These are phyloP conservation scores for Drosophila cardini DNA, from an alignment of 1,140 invertebrate species.

Conservation along the genomic window DNA sequence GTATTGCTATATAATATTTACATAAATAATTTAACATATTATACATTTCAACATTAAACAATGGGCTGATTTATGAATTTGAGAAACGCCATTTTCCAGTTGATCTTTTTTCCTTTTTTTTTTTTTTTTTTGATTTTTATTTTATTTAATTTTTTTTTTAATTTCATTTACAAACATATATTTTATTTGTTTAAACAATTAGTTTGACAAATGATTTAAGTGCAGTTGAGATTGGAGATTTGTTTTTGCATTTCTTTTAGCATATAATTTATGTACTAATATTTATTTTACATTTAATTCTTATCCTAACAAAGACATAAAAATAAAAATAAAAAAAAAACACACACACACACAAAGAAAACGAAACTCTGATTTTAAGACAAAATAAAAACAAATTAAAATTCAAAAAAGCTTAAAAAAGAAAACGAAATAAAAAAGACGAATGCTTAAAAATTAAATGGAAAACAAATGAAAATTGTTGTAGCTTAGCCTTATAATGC, in stretches of 20 bases:
- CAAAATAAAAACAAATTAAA: constrained; percentile 1
- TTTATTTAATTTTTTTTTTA: constrained; percentile 31
- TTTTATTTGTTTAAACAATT: constrained; percentile 24
- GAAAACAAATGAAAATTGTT: constrained; percentile 35
- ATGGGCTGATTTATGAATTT: constrained; percentile 35
- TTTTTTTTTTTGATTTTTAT: constrained; percentile 12
- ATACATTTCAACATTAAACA: constrained; percentile 2
- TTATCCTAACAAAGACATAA: constrained; percentile 52
- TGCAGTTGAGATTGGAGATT: constrained; percentile 55
- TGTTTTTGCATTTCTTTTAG: constrained; percentile 73
- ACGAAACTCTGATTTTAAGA: constrained; percentile 37
- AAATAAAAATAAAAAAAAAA: too few species aligned
- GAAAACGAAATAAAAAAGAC: constrained; percentile 3
- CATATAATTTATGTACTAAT: constrained; percentile 64
- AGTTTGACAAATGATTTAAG: constrained; percentile 31
- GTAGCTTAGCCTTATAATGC: constrained; percentile 54
- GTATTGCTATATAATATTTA: constrained; percentile 54
- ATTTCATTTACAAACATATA: neutral
- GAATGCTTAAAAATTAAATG: constrained; percentile 19
- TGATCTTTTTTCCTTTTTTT: constrained; percentile 14
- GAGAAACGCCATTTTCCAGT: constrained; percentile 43
- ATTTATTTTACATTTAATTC: constrained; percentile 75
- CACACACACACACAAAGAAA: constrained; percentile 19
- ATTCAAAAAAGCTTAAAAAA: constrained; percentile 1
- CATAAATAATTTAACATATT: constrained; percentile 22